These are phyloP conservation scores for Lepidochrysops patricia DNA, from an alignment of 2,888 invertebrate species.

Conservation along the genomic window DNA sequence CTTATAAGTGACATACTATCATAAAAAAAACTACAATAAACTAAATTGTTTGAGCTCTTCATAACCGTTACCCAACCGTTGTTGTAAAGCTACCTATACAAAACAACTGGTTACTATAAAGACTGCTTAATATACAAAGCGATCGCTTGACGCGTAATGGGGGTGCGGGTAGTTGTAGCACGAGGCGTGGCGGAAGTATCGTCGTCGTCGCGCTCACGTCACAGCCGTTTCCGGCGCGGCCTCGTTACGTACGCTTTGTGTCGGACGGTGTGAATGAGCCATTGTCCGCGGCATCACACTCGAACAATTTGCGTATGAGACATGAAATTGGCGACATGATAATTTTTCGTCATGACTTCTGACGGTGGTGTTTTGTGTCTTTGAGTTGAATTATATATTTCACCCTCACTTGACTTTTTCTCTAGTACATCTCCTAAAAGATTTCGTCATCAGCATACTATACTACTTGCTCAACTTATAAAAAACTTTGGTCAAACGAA, in stretches of 20 bases:
- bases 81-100: background rate
- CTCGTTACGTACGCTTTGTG: slow-evolving; percentile 53
- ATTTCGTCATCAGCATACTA: too few relatives aligned
- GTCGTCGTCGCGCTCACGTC: slow-evolving; percentile 35
- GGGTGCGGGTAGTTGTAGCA: slow-evolving; percentile 5
- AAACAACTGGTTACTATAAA: background rate
- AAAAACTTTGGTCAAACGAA: too few relatives aligned
- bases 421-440: too few relatives aligned
- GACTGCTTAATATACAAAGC: background rate
- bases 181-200: slow-evolving; percentile 44
- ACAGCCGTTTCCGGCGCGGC: slow-evolving; percentile 50
- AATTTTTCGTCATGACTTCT: background rate
- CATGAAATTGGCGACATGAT: background rate
- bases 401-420: too few relatives aligned
- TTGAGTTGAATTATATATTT: background rate
- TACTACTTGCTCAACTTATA: too few relatives aligned
- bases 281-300: slow-evolving; percentile 30
- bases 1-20: too few relatives aligned
- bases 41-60: too few relatives aligned
- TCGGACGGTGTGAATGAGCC: slow-evolving; percentile 31
- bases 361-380: background rate
- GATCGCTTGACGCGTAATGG: background rate
- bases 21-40: too few relatives aligned
- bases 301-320: slow-evolving; percentile 18
- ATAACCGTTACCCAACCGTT: background rate